Evolutionary conservation across 2,797 vertebrate species (phyloP).

Genomic region (Percopsis omiscomaycus): DNA sequence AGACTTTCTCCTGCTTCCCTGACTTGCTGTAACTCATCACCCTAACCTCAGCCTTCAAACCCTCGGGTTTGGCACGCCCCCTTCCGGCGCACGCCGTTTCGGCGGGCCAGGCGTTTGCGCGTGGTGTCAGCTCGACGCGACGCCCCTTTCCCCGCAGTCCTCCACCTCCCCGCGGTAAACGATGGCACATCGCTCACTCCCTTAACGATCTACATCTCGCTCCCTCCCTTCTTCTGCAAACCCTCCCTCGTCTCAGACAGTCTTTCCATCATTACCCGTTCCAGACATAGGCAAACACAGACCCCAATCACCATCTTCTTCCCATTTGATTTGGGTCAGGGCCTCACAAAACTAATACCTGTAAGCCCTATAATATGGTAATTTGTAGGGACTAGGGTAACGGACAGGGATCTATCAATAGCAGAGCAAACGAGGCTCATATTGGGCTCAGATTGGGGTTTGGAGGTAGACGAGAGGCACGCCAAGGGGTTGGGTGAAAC

Average conservation of each 20-base stretch:
- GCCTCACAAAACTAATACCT: slow-evolving; percentile 72
- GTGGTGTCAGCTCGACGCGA: not conserved
- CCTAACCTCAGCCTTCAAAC: slow-evolving; percentile 37
- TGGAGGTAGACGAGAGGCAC: slow-evolving; percentile 57
- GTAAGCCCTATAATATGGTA: slow-evolving; percentile 76
- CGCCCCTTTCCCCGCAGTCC: not conserved
- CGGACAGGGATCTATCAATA: slow-evolving; percentile 75
- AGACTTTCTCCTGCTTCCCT: slow-evolving; percentile 39
- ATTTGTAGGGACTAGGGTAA: slow-evolving; percentile 77
- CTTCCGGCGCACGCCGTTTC: not conserved
- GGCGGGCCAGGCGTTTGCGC: not conserved
- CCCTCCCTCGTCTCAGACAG: slow-evolving; percentile 43
- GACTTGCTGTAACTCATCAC: slow-evolving; percentile 43
- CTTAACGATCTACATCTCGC: slow-evolving; percentile 24
- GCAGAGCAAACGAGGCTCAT: slow-evolving; percentile 46
- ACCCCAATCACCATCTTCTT: not conserved
- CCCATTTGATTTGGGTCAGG: slow-evolving; percentile 65
- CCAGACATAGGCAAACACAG: slow-evolving; percentile 56
- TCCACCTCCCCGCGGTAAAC: slow-evolving; percentile 38
- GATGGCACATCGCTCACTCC: slow-evolving; percentile 45
- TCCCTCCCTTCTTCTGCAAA: slow-evolving; percentile 30
- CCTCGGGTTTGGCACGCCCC: slow-evolving; percentile 9
- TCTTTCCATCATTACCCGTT: slow-evolving; percentile 55
- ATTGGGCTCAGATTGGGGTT: slow-evolving; percentile 65
- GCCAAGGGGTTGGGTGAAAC: slow-evolving; percentile 62